Evolutionary conservation across 2,888 invertebrate species (phyloP), one percentile per base, ranked within the genome.

Genomic region (Bombyx huttoni): DNA sequence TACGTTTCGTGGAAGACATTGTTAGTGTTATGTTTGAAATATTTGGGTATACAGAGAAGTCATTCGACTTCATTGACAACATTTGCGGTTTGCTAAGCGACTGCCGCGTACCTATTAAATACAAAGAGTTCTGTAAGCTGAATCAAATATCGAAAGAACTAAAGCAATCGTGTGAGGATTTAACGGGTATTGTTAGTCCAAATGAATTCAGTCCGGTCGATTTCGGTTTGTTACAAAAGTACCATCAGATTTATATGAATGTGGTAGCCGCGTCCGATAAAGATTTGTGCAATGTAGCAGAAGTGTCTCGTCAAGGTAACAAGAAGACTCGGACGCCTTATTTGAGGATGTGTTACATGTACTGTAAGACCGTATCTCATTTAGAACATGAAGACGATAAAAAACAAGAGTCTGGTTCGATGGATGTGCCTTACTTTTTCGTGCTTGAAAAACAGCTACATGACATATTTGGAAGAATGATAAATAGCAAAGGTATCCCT

Each of bases 401-500:
- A 0, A 57, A 67, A 0, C 60, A 63, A 1, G 79, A 86, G 54
- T 64, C 76, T 0, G 62, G 68, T 8, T 40, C 40, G 40, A 34
- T 59, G 3, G 84, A 81, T 9, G 54, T 63, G 24, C 78, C 88
- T 0, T 90, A 89, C 60, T 91, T 91, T 54, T 79, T 89, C 34
- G 75, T 91, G 9, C 67, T 92, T 34, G 84, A 89, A 47, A 78
- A 78, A 55, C 88, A 88, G 62, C 81, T 92, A 9, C 90, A 91
- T 52, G 89, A 91, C 59, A 87, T 93, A 52, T 91, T 93, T 58
- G 92, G 92, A 2, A 90, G 91, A 61, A 83, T 94, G 67, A 90
- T 94, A 55, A 94, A 93, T 63, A 90, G 92, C 54, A 89, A 91
- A 61, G 89, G 92, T 54, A 79, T 93, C 52, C 91, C 93, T 5